phyloP scores from a whole-genome alignment of 2,797 vertebrate species.

The Xiphorhynchus erythropygius region DNA sequence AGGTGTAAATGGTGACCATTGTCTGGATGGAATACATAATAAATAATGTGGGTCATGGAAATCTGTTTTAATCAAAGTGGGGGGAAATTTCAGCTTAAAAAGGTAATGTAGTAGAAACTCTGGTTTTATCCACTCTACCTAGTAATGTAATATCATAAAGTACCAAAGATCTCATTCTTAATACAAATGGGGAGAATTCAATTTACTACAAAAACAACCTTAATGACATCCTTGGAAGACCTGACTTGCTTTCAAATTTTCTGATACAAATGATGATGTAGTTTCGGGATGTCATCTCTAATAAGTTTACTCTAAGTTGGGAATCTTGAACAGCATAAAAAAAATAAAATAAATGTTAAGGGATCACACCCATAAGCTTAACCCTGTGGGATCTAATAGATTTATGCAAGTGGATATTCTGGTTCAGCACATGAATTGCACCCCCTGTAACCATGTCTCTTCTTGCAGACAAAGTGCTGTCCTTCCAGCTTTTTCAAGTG shows the following conservation, averaged over 20 bases:
- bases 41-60: constrained; percentile 23
- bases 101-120: not conserved
- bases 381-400: not conserved
- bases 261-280: constrained; percentile 6
- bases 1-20: not conserved
- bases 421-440: not conserved
- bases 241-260: constrained; percentile 42
- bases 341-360: not conserved
- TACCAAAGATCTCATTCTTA: constrained; percentile 13
- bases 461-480: not conserved
- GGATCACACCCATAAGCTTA: not conserved
- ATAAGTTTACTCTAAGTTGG: not conserved
- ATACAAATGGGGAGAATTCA: constrained; percentile 35
- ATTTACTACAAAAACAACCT: constrained; percentile 34
- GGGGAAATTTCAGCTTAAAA: constrained; percentile 10
- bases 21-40: not conserved
- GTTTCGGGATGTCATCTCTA: not conserved
- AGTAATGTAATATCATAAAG: not conserved
- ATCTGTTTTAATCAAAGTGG: constrained; percentile 36
- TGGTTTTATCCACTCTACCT: not conserved
- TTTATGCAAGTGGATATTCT: accelerated
- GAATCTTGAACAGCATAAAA: not conserved
- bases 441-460: not conserved
- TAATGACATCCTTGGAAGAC: constrained; percentile 14
- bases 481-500: not conserved